Evolutionary conservation across 2,888 invertebrate genomes (phyloP).

Genomic region (Cataglyphis altisquamis): DNA sequence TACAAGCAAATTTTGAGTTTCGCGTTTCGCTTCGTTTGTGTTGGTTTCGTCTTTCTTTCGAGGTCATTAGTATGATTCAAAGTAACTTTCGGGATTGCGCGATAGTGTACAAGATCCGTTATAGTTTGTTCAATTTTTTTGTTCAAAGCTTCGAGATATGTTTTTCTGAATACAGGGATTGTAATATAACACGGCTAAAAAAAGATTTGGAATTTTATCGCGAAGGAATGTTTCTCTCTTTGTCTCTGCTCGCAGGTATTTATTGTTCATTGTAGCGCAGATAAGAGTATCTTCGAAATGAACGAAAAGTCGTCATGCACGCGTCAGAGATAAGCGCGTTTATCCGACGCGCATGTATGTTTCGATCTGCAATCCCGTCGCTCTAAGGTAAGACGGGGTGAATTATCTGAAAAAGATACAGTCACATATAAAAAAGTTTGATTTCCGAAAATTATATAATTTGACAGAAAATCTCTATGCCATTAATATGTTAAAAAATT

Average conservation of each 20-base stretch:
- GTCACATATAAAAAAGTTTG: not conserved
- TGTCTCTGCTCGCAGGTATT: constrained; percentile 6
- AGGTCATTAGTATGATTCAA: not conserved
- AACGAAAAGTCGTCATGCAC: constrained; percentile 17
- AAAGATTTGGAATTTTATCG: not conserved
- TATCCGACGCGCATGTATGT: constrained; percentile 5
- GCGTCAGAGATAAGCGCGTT: constrained; percentile 43
- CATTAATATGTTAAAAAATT: not conserved
- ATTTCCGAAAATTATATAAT: not conserved
- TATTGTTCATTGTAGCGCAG: not conserved
- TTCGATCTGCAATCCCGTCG: not conserved
- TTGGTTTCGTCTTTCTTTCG: not conserved
- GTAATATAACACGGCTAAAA: not conserved
- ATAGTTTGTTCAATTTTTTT: not conserved
- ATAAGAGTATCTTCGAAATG: constrained; percentile 24
- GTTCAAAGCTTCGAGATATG: not conserved
- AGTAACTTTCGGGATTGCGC: not conserved
- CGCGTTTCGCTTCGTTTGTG: not conserved
- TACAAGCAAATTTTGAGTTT: not conserved
- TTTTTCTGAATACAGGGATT: not conserved
- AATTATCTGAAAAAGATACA: not conserved
- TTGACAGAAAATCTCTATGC: not conserved
- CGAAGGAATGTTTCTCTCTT: not conserved
- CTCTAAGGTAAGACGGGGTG: not conserved
- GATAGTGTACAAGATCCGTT: not conserved